Conservation (phyloP, 1,140 invertebrate species). For the Ips nitidus region DNA sequence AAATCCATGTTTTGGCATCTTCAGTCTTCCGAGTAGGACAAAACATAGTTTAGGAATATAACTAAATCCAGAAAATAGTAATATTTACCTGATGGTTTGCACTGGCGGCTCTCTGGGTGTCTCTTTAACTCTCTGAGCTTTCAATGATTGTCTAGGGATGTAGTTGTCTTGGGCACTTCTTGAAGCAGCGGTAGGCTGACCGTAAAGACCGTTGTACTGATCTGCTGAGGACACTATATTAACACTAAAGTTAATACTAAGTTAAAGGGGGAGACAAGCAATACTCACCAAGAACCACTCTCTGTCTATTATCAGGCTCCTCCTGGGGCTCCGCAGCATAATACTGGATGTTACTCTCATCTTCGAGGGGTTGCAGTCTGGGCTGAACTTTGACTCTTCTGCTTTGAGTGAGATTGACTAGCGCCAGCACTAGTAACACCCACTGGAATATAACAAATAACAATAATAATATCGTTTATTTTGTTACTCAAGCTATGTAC, state of each 20-base stretch:
- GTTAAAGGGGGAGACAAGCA: background rate
- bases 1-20: background rate
- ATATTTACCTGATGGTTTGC: slow-evolving; percentile 62
- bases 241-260: background rate
- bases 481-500: too few species aligned
- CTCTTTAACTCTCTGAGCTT: slow-evolving; percentile 57
- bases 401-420: slow-evolving; percentile 39
- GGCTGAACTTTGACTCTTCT: slow-evolving; percentile 48
- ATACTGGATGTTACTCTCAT: slow-evolving; percentile 48
- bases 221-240: slow-evolving; percentile 47
- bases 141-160: slow-evolving; percentile 35
- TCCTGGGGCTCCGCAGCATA: slow-evolving; percentile 52
- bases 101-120: slow-evolving; percentile 69
- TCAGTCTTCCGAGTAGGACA: too few species aligned
- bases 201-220: slow-evolving; percentile 53
- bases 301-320: slow-evolving; percentile 30
- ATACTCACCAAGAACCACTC: slow-evolving; percentile 43
- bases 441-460: slow-evolving; percentile 39
- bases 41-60: too few species aligned
- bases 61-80: background rate
- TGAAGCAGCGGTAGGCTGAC: slow-evolving; percentile 48
- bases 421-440: slow-evolving; percentile 40
- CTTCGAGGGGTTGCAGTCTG: slow-evolving; percentile 43
- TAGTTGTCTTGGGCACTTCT: slow-evolving; percentile 44
- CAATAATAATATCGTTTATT: too few species aligned